A percentile compares a stretch with the other conserved stretches of the same genome.
Evolutionary conservation across 2,113 vertebrate species (phyloP).

Genomic region (Calypte anna): DNA sequence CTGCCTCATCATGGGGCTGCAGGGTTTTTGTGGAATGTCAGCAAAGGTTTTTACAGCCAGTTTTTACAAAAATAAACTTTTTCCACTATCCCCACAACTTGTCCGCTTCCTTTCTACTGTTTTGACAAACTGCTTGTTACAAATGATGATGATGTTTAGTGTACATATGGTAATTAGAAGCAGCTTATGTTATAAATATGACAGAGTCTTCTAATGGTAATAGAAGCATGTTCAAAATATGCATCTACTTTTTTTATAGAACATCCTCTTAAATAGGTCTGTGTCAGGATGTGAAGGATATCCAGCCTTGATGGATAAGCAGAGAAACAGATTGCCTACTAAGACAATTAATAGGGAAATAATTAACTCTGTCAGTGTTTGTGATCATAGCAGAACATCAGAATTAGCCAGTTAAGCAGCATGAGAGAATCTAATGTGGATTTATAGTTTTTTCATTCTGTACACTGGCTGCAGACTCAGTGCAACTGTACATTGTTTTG

Average conservation of each 20-base stretch:
- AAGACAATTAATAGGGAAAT: slow-evolving; percentile 11
- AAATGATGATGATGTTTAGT: slow-evolving; percentile 50
- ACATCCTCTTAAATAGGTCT: neutral
- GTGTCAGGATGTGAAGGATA: neutral
- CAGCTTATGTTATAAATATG: slow-evolving; percentile 55
- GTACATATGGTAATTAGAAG: slow-evolving; percentile 59
- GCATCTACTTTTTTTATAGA: neutral
- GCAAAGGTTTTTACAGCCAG: slow-evolving; percentile 1
- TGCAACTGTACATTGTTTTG: neutral
- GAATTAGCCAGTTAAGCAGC: neutral
- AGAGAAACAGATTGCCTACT: slow-evolving; percentile 3
- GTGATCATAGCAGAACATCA: neutral
- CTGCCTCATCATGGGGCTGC: neutral
- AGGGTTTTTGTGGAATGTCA: neutral
- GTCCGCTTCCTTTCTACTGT: slow-evolving; percentile 32
- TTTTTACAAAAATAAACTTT: slow-evolving; percentile 40
- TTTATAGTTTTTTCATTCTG: neutral
- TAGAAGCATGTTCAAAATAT: slow-evolving; percentile 25
- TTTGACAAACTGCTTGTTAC: slow-evolving; percentile 65
- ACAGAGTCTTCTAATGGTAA: slow-evolving; percentile 25
- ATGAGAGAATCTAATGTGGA: neutral
- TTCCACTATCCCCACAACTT: neutral
- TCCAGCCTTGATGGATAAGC: neutral
- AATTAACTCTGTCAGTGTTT: neutral
- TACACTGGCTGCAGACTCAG: neutral